phyloP scores from a whole-genome alignment of 2,888 invertebrate genomes.

The Hartigia nigra region DNA sequence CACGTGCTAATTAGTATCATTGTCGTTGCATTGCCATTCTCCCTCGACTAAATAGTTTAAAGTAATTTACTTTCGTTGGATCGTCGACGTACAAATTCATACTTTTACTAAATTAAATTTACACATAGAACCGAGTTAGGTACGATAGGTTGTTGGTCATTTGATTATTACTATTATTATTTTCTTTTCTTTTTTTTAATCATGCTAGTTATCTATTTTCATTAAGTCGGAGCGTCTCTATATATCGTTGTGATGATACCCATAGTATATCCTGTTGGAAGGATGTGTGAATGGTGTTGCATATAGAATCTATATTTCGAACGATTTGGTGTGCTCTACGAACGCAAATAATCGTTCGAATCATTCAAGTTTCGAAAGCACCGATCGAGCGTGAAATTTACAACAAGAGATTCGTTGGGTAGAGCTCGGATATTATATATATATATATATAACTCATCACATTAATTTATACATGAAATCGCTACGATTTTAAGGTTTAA shows the following conservation, averaged over 20 bases:
- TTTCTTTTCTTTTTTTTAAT: background rate
- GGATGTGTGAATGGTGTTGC: background rate
- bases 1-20: slow-evolving; percentile 11
- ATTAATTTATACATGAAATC: background rate
- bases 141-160: background rate
- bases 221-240: background rate
- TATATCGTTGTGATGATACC: background rate
- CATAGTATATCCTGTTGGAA: background rate
- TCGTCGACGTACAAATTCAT: slow-evolving; percentile 9
- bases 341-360: background rate
- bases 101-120: background rate
- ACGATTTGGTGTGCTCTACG: background rate
- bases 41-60: slow-evolving; percentile 13
- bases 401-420: background rate
- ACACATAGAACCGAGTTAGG: background rate
- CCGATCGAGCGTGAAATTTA: background rate
- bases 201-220: background rate
- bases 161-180: background rate
- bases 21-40: slow-evolving; percentile 16
- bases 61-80: slow-evolving; percentile 4
- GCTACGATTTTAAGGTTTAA: background rate
- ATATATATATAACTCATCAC: background rate
- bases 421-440: background rate
- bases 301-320: background rate
- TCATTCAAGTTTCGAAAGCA: background rate